A percentile compares a stretch with the other conserved stretches of the same genome.
phyloP scores from a whole-genome alignment of 2,888 invertebrate species.

The Plutella xylostella region DNA sequence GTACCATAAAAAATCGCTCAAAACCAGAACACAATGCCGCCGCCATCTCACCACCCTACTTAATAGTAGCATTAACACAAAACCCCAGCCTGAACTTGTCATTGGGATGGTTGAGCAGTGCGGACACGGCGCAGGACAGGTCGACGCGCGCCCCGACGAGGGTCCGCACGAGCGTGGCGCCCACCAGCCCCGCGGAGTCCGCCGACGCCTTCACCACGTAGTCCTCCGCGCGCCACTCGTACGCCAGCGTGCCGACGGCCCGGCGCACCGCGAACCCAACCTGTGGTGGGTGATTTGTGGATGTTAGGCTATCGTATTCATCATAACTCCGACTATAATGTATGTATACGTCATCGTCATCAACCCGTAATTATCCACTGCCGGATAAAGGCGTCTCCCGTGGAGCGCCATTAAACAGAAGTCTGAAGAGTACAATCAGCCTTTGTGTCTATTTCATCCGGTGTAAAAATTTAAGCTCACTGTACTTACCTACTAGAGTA shows the following conservation, averaged over 20 bases:
- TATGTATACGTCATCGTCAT: no score
- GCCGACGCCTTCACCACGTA: constrained; percentile 54
- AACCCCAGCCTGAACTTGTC: constrained; percentile 60
- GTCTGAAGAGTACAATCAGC: no score
- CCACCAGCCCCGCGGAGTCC: constrained; percentile 59
- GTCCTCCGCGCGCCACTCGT: constrained; percentile 48
- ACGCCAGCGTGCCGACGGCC: constrained; percentile 51
- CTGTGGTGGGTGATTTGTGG: constrained; percentile 21
- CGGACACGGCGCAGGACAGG: constrained; percentile 51
- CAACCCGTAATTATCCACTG: no score
- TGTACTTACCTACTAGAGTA: no score
- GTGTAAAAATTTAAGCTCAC: no score
- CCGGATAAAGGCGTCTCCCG: no score
- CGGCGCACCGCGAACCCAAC: constrained; percentile 49
- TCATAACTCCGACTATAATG: no score
- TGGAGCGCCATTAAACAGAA: no score
- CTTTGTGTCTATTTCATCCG: no score
- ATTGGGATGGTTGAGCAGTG: constrained; percentile 60
- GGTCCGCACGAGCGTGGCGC: constrained; percentile 48
- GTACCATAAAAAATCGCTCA: no score
- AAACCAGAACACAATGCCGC: no score
- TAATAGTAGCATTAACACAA: constrained; percentile 46
- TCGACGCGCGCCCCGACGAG: constrained; percentile 46
- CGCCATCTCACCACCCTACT: not conserved
- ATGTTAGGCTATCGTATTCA: not conserved